Evolutionary conservation across 2,888 invertebrate genomes (phyloP), one percentile per base, ranked within the genome.

Genomic region (Stenodera caucasica): DNA sequence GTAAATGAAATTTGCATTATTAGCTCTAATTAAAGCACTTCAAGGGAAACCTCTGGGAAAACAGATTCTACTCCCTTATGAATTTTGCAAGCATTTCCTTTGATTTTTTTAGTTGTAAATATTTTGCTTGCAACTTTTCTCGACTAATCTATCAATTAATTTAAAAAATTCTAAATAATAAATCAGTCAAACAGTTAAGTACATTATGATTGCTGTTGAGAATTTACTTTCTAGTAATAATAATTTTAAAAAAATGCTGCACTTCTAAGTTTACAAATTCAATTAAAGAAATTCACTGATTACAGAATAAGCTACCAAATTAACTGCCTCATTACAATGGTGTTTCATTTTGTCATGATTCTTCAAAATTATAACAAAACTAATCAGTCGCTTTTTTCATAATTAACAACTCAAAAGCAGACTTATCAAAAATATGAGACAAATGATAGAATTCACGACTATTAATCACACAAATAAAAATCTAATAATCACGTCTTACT

Each of bases 181-280:
- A 63, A 63, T 63, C 63, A 63, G 63, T 63, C 63, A 52, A 60
- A 57, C 40, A 55, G 49, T 63, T 62, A 62, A 63, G 63, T 63
- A 63, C 63, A 57, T 55, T 60, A 57, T 55, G 49, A 60, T 55
- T 61, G 61, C 50, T 63, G 58, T 60, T 57, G 30, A 55, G 37
- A 55, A n/a, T 11, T 49, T 23, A 8, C 12, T 32, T 49, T 32
- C 7, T 14, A 33, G 18, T 15, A 15, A 26, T 18, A 40, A 18
- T 15, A 37, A 18, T 15, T 11, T 18, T 8, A 18, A 40, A 9
- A 40, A 15, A 18, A 45, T 45, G 45, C 45, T 45, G 45, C 45
- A 23, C 23, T 45, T 26, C 26, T 26, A 26, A 26, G 5, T 26
- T 26, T 18, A 11, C n/a, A n/a, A n/a, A n/a, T n/a, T n/a, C n/a